These are phyloP conservation scores for Mystacides longicornis DNA, from an alignment of 2,888 invertebrate genomes.

Conservation along the genomic window DNA sequence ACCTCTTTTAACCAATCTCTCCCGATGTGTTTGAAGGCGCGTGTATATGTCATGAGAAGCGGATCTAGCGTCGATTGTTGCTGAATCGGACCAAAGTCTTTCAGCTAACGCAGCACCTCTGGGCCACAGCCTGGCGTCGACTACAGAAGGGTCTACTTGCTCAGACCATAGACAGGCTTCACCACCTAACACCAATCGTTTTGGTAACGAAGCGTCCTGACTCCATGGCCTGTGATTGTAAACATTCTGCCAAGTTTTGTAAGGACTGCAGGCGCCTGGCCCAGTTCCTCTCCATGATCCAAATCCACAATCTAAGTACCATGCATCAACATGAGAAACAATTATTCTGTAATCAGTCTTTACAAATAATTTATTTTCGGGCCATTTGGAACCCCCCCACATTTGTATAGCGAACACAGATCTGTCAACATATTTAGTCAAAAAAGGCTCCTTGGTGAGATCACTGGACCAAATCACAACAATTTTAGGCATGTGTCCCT, in stretches of 20 bases:
- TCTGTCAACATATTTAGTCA: constrained; percentile 48
- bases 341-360: constrained; percentile 72
- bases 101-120: constrained; percentile 75
- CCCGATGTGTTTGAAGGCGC: constrained; percentile 58
- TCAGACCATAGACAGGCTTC: constrained; percentile 83
- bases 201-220: constrained; percentile 35
- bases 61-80: constrained; percentile 39
- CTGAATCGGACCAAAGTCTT: constrained; percentile 63
- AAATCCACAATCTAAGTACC: constrained; percentile 84
- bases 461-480: constrained; percentile 72
- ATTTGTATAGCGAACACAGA: constrained; percentile 60
- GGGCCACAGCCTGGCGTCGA: constrained; percentile 79
- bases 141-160: constrained; percentile 64
- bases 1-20: constrained; percentile 55
- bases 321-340: constrained; percentile 79
- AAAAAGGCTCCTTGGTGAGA: constrained; percentile 64
- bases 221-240: constrained; percentile 78
- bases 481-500: constrained; percentile 48
- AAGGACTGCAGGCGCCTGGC: constrained; percentile 81
- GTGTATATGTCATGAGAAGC: constrained; percentile 60
- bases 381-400: constrained; percentile 78
- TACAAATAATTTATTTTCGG: constrained; percentile 68
- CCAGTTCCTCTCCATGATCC: constrained; percentile 79
- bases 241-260: constrained; percentile 79
- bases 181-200: constrained; percentile 56